A percentile compares a stretch with the other conserved stretches of the same genome.
phyloP scores from a whole-genome alignment of 2,888 invertebrate genomes.

The Machimus rusticus region DNA sequence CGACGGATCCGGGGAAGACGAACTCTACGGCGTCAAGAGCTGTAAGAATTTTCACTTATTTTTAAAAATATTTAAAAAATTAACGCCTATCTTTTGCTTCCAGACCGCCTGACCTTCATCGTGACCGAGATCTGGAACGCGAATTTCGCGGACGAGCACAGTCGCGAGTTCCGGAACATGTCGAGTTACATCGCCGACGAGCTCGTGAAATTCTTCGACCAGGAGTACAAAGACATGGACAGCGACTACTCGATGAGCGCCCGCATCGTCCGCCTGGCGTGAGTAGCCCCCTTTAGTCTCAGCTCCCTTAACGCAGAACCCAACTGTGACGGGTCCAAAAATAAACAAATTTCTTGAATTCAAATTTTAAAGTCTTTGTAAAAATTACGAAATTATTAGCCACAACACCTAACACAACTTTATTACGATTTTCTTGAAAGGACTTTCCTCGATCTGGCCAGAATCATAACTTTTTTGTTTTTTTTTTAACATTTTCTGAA shows the following conservation, averaged over 20 bases:
- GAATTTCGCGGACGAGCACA: constrained; percentile 48
- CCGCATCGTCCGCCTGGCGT: constrained; percentile 54
- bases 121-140: constrained; percentile 54
- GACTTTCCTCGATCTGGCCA: no score
- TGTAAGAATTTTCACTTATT: constrained; percentile 27
- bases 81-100: background rate
- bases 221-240: constrained; percentile 49
- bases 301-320: no score
- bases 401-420: no score
- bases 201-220: constrained; percentile 51
- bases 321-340: no score
- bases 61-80: background rate
- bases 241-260: constrained; percentile 50
- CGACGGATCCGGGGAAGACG: constrained; percentile 1
- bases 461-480: no score
- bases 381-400: no score
- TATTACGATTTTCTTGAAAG: no score
- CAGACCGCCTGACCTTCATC: constrained; percentile 56
- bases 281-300: constrained; percentile 48
- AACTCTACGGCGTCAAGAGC: constrained; percentile 1
- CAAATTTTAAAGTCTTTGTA: no score
- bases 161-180: constrained; percentile 51
- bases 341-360: no score
- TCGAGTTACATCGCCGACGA: constrained; percentile 51
- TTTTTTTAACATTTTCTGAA: no score